These are phyloP conservation scores for Allacma fusca DNA, from an alignment of 2,888 invertebrate genomes.

Conservation along the genomic window DNA sequence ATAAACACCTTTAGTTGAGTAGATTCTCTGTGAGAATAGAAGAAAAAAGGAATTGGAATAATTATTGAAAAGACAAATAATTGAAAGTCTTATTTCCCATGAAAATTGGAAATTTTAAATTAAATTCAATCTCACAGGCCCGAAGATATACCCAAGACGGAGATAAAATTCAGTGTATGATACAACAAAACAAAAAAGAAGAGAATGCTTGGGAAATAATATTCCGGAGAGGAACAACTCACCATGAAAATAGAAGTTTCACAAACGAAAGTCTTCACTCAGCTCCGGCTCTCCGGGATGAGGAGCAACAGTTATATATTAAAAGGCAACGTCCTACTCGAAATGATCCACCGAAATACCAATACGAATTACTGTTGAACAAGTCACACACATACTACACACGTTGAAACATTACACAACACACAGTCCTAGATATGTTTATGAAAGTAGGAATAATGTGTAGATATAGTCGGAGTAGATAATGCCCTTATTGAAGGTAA, in stretches of 20 bases:
- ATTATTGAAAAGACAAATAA: background rate
- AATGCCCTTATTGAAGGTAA: background rate
- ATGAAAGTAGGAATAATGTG: background rate
- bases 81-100: too few species aligned
- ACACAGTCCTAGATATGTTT: constrained; percentile 5
- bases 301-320: constrained; percentile 29
- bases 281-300: background rate
- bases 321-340: constrained; percentile 32
- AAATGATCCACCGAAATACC: constrained; percentile 33
- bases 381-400: constrained; percentile 3
- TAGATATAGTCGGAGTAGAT: too few species aligned
- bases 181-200: too few species aligned
- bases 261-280: constrained; percentile 11
- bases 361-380: constrained; percentile 22
- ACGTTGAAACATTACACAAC: constrained; percentile 23
- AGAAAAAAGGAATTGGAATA: background rate
- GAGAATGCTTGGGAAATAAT: background rate
- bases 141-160: too few species aligned
- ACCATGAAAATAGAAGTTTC: constrained; percentile 16
- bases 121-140: too few species aligned
- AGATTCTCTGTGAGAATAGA: background rate
- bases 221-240: background rate
- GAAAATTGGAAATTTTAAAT: too few species aligned
- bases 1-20: background rate
- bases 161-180: too few species aligned